These are phyloP conservation scores for Helogale parvula DNA, from an alignment of 2,113 vertebrate species.

Conservation along the genomic window DNA sequence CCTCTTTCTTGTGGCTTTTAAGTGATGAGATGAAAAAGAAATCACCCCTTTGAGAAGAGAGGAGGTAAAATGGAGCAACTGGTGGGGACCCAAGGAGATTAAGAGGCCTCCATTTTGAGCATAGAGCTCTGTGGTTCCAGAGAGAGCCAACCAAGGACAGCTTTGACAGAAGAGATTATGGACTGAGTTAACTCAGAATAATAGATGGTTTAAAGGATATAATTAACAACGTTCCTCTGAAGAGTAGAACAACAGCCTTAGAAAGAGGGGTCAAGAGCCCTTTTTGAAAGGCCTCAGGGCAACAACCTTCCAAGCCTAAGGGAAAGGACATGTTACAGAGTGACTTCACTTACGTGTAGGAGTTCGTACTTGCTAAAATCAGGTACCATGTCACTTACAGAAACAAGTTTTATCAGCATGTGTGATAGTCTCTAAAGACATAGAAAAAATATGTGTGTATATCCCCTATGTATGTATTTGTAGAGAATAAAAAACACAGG, in stretches of 20 bases:
- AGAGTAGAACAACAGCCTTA: conserved; percentile 36
- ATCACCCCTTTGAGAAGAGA: not conserved
- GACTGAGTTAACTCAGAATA: not conserved
- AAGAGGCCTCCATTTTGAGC: not conserved
- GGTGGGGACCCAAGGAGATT: not conserved
- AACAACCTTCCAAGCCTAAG: conserved; percentile 32
- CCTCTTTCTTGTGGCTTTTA: not conserved
- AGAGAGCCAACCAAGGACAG: not conserved
- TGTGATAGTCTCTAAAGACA: not conserved
- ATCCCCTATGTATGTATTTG: not conserved
- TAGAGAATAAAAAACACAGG: not conserved
- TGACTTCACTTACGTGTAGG: conserved; percentile 13
- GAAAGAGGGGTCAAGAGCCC: conserved; percentile 47
- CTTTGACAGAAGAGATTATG: not conserved
- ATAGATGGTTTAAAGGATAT: conserved; percentile 32
- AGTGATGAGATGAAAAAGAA: conserved; percentile 21
- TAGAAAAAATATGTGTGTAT: not conserved
- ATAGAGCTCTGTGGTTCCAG: not conserved
- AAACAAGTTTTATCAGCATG: not conserved
- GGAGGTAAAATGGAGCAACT: not conserved
- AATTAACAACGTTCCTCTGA: conserved; percentile 41
- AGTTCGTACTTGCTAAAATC: conserved; percentile 44
- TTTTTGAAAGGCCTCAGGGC: conserved; percentile 35
- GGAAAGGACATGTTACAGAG: conserved; percentile 58
- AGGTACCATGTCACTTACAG: not conserved